A percentile compares a stretch with the other conserved stretches of the same genome.
Evolutionary conservation across 64 coral and sea anemone species (phyloP).

Genomic region (Cladopsammia gracilis): DNA sequence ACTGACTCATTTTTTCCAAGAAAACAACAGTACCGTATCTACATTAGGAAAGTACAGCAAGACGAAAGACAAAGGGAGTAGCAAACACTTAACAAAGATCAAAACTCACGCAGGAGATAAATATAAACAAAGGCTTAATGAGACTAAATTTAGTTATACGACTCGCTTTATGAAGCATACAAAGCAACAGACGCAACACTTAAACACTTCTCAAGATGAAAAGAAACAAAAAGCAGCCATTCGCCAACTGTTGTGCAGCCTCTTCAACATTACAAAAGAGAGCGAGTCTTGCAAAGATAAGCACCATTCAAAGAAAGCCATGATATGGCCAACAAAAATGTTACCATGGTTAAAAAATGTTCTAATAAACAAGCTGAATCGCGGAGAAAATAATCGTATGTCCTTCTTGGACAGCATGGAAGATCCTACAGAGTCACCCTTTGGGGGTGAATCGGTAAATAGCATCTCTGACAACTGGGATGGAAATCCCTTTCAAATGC

Average conservation of each 20-base stretch:
- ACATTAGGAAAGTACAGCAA: not conserved
- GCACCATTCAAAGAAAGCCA: slow-evolving; percentile 85
- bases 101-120: not conserved
- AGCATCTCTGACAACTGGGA: slow-evolving; percentile 85
- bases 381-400: slow-evolving; percentile 22
- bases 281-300: slow-evolving; percentile 6
- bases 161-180: not conserved
- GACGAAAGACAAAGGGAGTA: not conserved
- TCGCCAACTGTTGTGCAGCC: not conserved
- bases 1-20: slow-evolving; percentile 16
- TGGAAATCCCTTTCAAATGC: slow-evolving; percentile 15
- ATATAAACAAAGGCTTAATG: not conserved
- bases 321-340: slow-evolving; percentile 99
- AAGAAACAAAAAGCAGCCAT: slow-evolving; percentile 2
- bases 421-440: slow-evolving; percentile 33
- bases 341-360: slow-evolving; percentile 83
- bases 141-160: not conserved
- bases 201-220: not conserved
- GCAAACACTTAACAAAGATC: not conserved
- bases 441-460: slow-evolving; percentile 19
- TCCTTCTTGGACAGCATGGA: slow-evolving; percentile 47
- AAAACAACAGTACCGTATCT: not conserved
- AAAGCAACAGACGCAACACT: not conserved
- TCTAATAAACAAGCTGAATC: slow-evolving; percentile 73
- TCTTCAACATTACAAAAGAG: slow-evolving; percentile 20